A percentile compares a stretch with the other conserved stretches of the same genome.
These are phyloP conservation scores for Heterodera schachtii DNA, from an alignment of 1,140 invertebrate genomes.

Conservation along the genomic window DNA sequence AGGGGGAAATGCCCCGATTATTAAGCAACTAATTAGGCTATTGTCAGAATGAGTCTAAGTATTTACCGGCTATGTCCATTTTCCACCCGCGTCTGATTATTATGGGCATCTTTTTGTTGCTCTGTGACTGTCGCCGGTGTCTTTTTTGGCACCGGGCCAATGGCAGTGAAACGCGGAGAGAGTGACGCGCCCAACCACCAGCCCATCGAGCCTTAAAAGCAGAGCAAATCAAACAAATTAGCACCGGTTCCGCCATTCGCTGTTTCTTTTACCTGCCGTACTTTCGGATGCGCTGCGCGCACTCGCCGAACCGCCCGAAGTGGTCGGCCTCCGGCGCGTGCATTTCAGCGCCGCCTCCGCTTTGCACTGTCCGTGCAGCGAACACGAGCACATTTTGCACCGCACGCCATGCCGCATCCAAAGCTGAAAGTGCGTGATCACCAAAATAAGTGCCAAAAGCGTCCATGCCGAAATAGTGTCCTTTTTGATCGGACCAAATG, in stretches of 20 bases:
- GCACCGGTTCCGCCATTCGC: background rate
- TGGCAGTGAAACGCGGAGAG: slow-evolving; percentile 15
- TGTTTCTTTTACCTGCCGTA: too few species aligned
- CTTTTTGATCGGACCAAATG: too few species aligned
- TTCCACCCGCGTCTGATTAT: background rate
- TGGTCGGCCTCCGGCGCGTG: slow-evolving; percentile 18
- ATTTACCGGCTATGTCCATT: background rate
- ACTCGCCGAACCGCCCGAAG: background rate
- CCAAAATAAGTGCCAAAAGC: too few species aligned
- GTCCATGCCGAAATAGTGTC: too few species aligned
- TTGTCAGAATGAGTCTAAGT: background rate
- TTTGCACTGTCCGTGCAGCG: slow-evolving; percentile 59
- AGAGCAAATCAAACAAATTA: slow-evolving; percentile 4
- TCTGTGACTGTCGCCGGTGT: background rate
- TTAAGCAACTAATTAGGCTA: too few species aligned
- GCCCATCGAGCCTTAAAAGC: background rate
- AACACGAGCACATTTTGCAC: slow-evolving; percentile 69
- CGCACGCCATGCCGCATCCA: slow-evolving; percentile 72
- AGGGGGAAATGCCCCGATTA: background rate
- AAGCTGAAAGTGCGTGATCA: slow-evolving; percentile 53
- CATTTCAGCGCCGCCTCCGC: slow-evolving; percentile 57
- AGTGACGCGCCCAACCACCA: slow-evolving; percentile 26
- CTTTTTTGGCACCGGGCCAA: slow-evolving; percentile 11
- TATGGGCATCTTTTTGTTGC: background rate
- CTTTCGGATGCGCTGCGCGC: too few species aligned